These are phyloP conservation scores for Crenuchus spilurus DNA, from an alignment of 2,797 vertebrate species.

Conservation along the genomic window DNA sequence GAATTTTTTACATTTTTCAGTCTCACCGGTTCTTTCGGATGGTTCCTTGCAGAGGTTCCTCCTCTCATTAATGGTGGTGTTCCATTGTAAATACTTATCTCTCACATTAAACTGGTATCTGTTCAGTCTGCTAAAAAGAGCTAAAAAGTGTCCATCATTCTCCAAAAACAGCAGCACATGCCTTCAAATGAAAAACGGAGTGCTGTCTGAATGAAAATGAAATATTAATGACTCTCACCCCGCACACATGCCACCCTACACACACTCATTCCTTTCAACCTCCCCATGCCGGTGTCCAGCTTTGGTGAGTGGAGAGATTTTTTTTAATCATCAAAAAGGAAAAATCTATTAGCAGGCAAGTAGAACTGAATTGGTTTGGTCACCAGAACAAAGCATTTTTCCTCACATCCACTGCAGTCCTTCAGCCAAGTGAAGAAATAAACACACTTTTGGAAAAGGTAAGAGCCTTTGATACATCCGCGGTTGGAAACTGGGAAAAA, in stretches of 20 bases:
- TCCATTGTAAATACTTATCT: no score
- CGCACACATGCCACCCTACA: no score
- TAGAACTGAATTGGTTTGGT: neutral
- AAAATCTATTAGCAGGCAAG: neutral
- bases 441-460: neutral
- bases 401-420: neutral
- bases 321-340: neutral
- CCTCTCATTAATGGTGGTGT: no score
- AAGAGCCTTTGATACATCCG: neutral
- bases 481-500: neutral
- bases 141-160: neutral
- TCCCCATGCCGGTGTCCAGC: slow-evolving; percentile 11
- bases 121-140: neutral
- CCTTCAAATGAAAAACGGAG: neutral
- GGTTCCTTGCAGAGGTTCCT: no score
- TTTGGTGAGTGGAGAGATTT: neutral
- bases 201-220: slow-evolving; percentile 22
- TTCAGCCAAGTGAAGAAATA: neutral
- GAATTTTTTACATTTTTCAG: no score
- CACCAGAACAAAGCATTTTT: neutral
- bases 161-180: neutral
- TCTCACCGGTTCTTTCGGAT: no score
- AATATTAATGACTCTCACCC: slow-evolving; percentile 31
- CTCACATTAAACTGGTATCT: no score
- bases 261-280: slow-evolving; percentile 34